Percentiles rank a stretch among this genome's conserved stretches.
Conservation (phyloP, 2,113 vertebrate species). For the Polyodon spathula region DNA sequence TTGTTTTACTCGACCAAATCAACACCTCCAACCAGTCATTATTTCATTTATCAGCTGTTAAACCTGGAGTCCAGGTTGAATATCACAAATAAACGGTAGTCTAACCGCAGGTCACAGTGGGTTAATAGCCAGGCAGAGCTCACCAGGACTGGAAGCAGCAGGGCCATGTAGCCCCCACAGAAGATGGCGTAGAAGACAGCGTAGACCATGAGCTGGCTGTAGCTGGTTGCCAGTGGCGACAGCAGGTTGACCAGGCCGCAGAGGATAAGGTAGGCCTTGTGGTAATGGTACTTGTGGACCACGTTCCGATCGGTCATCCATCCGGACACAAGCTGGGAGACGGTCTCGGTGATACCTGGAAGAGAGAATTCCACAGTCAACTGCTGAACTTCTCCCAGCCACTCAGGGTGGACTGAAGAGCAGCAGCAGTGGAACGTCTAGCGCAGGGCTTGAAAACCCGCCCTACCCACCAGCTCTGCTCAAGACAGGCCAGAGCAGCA, state of each 20-base stretch:
- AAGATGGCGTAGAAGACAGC: constrained; percentile 65
- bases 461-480: too few relatives aligned
- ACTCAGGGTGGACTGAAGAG: not conserved
- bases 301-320: constrained; percentile 80
- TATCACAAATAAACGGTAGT: too few relatives aligned
- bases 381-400: not conserved
- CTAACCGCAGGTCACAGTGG: too few relatives aligned
- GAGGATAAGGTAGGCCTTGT: constrained; percentile 77
- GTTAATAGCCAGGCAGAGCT: constrained; percentile 40
- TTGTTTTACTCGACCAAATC: too few relatives aligned
- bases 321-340: constrained; percentile 75
- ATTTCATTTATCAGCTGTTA: too few relatives aligned
- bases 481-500: too few relatives aligned
- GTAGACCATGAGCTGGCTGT: constrained; percentile 73
- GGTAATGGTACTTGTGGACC: constrained; percentile 73
- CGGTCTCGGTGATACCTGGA: constrained; percentile 72
- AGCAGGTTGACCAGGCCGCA: constrained; percentile 76
- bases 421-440: too few relatives aligned
- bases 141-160: constrained; percentile 82
- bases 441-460: too few relatives aligned
- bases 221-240: constrained; percentile 74
- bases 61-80: too few relatives aligned
- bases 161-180: constrained; percentile 81
- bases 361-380: not conserved
- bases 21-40: too few relatives aligned